Conservation (phyloP, 2,797 vertebrate species). For the Myripristis jacobus region DNA sequence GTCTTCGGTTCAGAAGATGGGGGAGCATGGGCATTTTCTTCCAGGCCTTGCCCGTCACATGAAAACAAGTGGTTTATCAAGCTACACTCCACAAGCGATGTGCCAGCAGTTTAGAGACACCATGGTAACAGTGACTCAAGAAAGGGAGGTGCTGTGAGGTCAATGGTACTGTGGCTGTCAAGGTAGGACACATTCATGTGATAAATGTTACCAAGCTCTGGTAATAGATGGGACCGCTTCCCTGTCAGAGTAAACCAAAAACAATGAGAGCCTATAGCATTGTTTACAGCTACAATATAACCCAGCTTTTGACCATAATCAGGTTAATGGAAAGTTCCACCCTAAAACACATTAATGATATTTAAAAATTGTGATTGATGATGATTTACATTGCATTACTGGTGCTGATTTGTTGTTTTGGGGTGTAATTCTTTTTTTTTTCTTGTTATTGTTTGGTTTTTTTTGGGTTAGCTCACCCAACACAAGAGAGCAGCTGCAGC, state of each 20-base stretch:
- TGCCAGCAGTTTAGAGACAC: slow-evolving; percentile 26
- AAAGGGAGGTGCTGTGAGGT: slow-evolving; percentile 34
- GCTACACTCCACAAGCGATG: slow-evolving; percentile 41
- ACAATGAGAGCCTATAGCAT: neutral
- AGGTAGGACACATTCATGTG: slow-evolving; percentile 9
- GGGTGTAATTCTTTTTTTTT: no score
- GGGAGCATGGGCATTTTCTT: slow-evolving; percentile 62
- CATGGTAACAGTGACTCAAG: slow-evolving; percentile 36
- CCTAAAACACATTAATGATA: no score
- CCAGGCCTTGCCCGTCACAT: slow-evolving; percentile 41
- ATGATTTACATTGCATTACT: no score
- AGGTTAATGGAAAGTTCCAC: no score
- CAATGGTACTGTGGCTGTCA: slow-evolving; percentile 43
- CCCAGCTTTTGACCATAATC: slow-evolving; percentile 9
- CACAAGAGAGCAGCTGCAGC: no score
- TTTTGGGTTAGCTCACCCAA: no score
- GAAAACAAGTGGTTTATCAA: slow-evolving; percentile 60
- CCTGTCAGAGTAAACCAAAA: neutral
- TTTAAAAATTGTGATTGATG: no score
- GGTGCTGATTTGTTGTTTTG: no score
- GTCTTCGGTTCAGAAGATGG: slow-evolving; percentile 63
- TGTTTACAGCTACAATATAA: slow-evolving; percentile 41
- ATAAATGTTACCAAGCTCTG: slow-evolving; percentile 22
- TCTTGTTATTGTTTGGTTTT: no score
- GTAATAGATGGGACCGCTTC: neutral